Evolutionary conservation across 2,113 vertebrate species (phyloP).

Genomic region (Dinomys branickii): DNA sequence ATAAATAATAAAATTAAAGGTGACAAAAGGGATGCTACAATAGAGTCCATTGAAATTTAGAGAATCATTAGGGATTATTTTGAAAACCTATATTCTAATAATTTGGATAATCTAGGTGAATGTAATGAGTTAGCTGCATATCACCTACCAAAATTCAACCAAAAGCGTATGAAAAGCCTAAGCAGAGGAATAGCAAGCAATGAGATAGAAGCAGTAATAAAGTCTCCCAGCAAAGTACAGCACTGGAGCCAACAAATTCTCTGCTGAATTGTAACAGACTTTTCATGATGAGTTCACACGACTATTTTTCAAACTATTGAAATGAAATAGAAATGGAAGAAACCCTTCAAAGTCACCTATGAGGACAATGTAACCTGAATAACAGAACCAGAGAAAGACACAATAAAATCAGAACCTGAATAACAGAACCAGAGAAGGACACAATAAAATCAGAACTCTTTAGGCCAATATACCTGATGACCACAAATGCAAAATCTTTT

Average conservation of each 20-base stretch:
- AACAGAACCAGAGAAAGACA: not conserved
- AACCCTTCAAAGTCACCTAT: not conserved
- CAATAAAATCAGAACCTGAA: not conserved
- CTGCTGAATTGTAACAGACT: not conserved
- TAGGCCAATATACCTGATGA: not conserved
- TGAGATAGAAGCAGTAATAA: not conserved
- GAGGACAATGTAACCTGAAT: not conserved
- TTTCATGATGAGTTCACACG: not conserved
- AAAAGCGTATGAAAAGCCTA: not conserved
- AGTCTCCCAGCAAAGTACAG: not conserved
- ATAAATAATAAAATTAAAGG: not conserved
- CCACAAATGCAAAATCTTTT: not conserved
- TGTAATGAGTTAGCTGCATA: not conserved
- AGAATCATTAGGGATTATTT: not conserved
- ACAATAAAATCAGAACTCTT: not conserved
- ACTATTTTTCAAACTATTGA: not conserved
- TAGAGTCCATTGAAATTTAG: not conserved
- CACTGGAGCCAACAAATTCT: not conserved
- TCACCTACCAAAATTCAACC: not conserved
- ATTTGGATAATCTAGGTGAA: not conserved
- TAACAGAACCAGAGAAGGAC: not conserved
- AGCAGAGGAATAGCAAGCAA: not conserved
- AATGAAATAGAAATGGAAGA: not conserved
- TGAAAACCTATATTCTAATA: not conserved
- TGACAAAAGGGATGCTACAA: not conserved